Conservation (phyloP, 2,113 vertebrate species). For the Ictalurus furcatus region DNA sequence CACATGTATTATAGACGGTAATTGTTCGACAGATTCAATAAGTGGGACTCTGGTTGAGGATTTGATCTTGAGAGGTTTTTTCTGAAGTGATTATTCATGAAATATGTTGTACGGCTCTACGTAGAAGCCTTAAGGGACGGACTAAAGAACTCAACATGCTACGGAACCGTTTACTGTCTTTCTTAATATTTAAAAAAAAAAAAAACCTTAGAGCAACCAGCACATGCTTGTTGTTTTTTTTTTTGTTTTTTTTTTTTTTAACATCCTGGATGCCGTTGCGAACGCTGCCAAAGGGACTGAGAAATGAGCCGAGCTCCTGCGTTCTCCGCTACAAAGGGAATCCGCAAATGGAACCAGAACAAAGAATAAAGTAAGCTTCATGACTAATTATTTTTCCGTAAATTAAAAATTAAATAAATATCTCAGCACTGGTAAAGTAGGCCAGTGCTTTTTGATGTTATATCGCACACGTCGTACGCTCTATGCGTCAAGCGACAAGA, state of each 20-base stretch:
- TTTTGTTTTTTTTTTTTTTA: neutral
- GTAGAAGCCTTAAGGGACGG: neutral
- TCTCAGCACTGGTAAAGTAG: conserved; percentile 35
- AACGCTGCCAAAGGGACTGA: conserved; percentile 42
- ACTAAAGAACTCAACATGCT: too few species aligned
- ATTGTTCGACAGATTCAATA: neutral
- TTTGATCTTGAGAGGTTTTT: neutral
- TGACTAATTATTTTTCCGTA: conserved; percentile 48
- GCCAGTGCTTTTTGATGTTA: conserved; percentile 52
- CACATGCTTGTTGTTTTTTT: conserved; percentile 30
- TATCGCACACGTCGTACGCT: conserved; percentile 2
- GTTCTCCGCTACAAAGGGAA: conserved; percentile 44
- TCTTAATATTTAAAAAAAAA: neutral
- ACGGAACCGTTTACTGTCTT: neutral
- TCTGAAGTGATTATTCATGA: neutral
- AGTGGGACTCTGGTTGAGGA: neutral
- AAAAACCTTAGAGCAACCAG: neutral
- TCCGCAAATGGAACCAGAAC: conserved; percentile 43
- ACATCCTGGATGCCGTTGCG: conserved; percentile 40
- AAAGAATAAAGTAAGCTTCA: conserved; percentile 50
- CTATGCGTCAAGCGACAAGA: neutral
- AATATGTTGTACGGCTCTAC: neutral
- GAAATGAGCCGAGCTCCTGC: conserved; percentile 40
- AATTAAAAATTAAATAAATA: conserved; percentile 54
- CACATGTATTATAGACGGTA: neutral